Evolutionary conservation across 2,888 invertebrate genomes (phyloP), one percentile per base, ranked within the genome.

Genomic region (Oscheius sp.): DNA sequence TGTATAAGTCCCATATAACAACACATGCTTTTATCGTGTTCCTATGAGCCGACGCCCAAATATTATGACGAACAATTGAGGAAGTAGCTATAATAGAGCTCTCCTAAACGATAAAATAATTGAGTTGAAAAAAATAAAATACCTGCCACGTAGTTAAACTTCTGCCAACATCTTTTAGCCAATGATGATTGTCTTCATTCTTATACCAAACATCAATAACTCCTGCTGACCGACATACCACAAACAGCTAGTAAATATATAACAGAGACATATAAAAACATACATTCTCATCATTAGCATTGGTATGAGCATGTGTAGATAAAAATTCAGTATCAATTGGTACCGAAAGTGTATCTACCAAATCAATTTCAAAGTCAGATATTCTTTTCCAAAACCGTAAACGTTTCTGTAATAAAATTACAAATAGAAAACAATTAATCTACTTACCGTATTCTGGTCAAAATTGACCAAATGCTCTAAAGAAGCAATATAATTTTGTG

Each of bases 381-480:
- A n/a, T 3, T 14, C 77, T 17, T 47, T 65, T 50, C 77, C 77
- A 77, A 67, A 77, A 74, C 45, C 77, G 36, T 30, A 77, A 26
- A 20, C 70, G 69, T 41, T 69, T 72, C 66, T 77, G 54, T 12
- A n/a, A 14, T 17, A 6, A 47, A 32, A 50, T 2, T 26, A 5
- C 17, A 1, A 17, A 26, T 36, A 32, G 38, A 50, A 50, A 14
- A 22, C 45, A 28, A 65, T 9, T 41, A 14, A 28, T 6, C n/a
- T 26, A 24, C 50, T 33, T 26, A 68, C 68, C 32, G 63, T 6
- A 44, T 65, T 65, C 2, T 61, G 36, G 9, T 68, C 59, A 50
- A 65, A 73, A 41, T 70, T 67, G n/a, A 74, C 63, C 14, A 70
- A 59, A 26, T 57, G 56, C 38, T 74, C 74, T 4, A 77, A 38